Evolutionary conservation across 1,140 invertebrate genomes (phyloP), one percentile per base, ranked within the genome.

Genomic region (Nephotettix cincticeps): DNA sequence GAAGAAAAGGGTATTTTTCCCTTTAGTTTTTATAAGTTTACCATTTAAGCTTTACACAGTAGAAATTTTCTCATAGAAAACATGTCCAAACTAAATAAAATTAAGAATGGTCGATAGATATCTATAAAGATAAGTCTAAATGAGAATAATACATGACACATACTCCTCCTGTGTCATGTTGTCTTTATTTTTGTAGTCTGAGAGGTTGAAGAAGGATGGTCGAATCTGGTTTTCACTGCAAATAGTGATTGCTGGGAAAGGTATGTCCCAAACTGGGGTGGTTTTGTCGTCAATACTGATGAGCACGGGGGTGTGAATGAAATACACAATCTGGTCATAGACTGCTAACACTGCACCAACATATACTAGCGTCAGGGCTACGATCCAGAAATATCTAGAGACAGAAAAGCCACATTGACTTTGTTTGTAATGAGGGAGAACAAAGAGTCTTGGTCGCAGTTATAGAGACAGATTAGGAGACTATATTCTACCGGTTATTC

Each of bases 211-310:
- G 27, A 32, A 6, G 28, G 71, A 45, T 19, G 45, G 29, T 13
- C 43, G 30, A 6, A 28, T 40, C 61, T 72, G 47, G 43, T 72
- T 72, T 45, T 75, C 73, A 25, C 73, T 74, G 43, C 74, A 75
- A 21, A 75, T 68, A 3, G 74, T 75, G n/a, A 75, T 69, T 1
- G 74, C 74, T 11, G 74, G 74, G 68, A 74, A 75, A 0, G 74
- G 74, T 11, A 75, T 32, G 23, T 75, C 65, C 73, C 71, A 72
- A 21, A 74, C 63, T 0, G 54, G 56, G 1, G 56, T 63, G 23
- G 36, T 21, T 40, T 25, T 21, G 11, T 56, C 36, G 23, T 70
- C 54, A 1, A 70, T 23, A 14, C 54, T 63, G 54, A 70, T 70
- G 1, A 70, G 23, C 29, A 70, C 56, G 13, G 69, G 69, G 29